These are phyloP conservation scores for Drosophila rhopaloa DNA, from an alignment of 1,140 invertebrate genomes.

Conservation along the genomic window DNA sequence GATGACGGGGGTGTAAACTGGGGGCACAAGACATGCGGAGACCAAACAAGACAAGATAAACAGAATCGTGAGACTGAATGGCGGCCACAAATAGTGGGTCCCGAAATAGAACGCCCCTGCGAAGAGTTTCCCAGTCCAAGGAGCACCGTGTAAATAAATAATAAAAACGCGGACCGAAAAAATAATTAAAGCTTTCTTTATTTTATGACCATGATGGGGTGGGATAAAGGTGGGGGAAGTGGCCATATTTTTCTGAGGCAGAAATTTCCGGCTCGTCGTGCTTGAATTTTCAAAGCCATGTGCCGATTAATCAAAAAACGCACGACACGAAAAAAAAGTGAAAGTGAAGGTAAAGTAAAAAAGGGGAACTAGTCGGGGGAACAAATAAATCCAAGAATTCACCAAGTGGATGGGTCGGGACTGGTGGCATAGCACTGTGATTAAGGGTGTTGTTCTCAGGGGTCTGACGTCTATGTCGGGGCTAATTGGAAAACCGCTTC, in stretches of 20 bases:
- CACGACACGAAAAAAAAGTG: constrained; percentile 45
- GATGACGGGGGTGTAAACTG: constrained; percentile 11
- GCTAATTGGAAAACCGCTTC: constrained; percentile 37
- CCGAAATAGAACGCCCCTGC: constrained; percentile 33
- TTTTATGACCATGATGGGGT: constrained; percentile 44
- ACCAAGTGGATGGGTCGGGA: constrained; percentile 5
- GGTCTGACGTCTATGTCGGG: constrained; percentile 26
- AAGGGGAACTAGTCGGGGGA: constrained; percentile 5
- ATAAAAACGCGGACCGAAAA: constrained; percentile 51
- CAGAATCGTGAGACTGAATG: constrained; percentile 32
- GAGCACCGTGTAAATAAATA: constrained; percentile 57
- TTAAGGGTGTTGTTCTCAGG: constrained; percentile 13
- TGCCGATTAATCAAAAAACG: constrained; percentile 59
- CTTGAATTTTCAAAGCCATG: constrained; percentile 66
- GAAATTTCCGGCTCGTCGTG: constrained; percentile 56
- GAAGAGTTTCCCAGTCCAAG: constrained; percentile 12
- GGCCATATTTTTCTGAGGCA: constrained; percentile 26
- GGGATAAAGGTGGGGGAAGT: constrained; percentile 22
- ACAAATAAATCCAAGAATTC: constrained; percentile 19
- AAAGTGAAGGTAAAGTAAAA: constrained; percentile 22
- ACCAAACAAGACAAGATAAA: constrained; percentile 32
- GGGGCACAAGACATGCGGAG: constrained; percentile 37
- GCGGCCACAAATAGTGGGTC: constrained; percentile 29
- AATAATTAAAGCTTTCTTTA: constrained; percentile 60
- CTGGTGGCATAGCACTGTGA: constrained; percentile 5